Evolutionary conservation across 2,113 vertebrate genomes (phyloP).

Genomic region (Tetraodon nigroviridis): DNA sequence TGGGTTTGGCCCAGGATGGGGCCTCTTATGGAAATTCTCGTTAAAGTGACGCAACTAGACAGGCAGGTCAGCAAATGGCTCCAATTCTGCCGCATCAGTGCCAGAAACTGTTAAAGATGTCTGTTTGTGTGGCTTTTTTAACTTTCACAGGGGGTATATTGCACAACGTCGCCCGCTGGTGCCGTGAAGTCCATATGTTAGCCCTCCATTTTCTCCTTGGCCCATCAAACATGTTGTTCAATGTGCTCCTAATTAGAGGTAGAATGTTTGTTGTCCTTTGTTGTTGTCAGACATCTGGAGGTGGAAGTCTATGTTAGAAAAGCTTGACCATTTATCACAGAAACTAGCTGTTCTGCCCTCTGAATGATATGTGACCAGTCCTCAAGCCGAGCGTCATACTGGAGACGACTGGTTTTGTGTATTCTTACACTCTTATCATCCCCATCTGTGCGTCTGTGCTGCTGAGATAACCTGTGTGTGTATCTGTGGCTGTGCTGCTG

Average conservation of each 20-base stretch:
- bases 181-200: too few relatives aligned
- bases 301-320: too few relatives aligned
- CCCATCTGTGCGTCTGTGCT: conserved; percentile 5
- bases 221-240: too few relatives aligned
- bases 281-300: too few relatives aligned
- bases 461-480: conserved; percentile 1
- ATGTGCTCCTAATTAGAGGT: too few relatives aligned
- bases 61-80: conserved; percentile 46
- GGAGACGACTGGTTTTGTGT: background rate
- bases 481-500: background rate
- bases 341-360: too few relatives aligned
- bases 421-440: background rate
- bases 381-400: too few relatives aligned
- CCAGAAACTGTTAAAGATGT: conserved; percentile 4
- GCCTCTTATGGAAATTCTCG: conserved; percentile 32
- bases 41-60: conserved; percentile 53
- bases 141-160: background rate
- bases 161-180: too few relatives aligned
- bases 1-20: conserved; percentile 29
- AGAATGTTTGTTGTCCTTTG: too few relatives aligned
- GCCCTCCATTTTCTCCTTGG: too few relatives aligned
- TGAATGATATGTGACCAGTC: too few relatives aligned
- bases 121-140: background rate
- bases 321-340: too few relatives aligned
- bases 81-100: conserved; percentile 30